Evolutionary conservation across 37 sponge, comb jelly and placozoan genomes (phyloP), one percentile per base, ranked within the genome.

Genomic region (Agelas oroides): DNA sequence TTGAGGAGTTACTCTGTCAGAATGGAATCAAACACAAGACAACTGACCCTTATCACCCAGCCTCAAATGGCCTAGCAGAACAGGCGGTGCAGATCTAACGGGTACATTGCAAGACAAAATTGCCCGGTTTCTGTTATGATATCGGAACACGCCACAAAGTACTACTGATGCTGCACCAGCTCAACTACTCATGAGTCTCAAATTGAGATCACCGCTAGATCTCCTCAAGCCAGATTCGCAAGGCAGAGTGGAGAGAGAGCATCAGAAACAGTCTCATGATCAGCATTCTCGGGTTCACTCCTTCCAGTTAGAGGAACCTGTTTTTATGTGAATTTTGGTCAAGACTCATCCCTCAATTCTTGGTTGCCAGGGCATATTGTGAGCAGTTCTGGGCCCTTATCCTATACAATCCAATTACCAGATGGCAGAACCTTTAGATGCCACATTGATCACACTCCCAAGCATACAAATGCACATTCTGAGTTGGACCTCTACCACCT

Each of bases 131-230:
- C 78, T 77, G 25, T 58, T 77, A 1, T 35, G 24, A 0, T 57
- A 77, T 61, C 54, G 78, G 33, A 77, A 57, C 21, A 77, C 78
- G 2, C 37, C 78, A 32, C 60, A 55, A 54, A 58, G 17, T 11
- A 77, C 78, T 1, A 77, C 78, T 30, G 71, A 33, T 23, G 33
- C 17, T 2, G 6, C 71, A 21, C 78, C 78, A 27, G 78, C 78
- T 3, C 62, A 77, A 8, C 60, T 77, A n/a, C 54, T 77, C 62
- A 32, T 77, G 78, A 63, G 78, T 16, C 25, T 61, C 27, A 54
- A 58, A 59, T 31, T 77, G 32, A 23, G 59, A 35, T 58, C 78
- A 58, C 37, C 24, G 12, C 59, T 77, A 28, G 59, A 58, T 36
- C 34, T 77, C 17, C 32, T 77, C 18, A 54, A 57, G n/a, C 78